Evolutionary conservation across 2,888 invertebrate species (phyloP).

Genomic region (Dicyrtoma fusca): DNA sequence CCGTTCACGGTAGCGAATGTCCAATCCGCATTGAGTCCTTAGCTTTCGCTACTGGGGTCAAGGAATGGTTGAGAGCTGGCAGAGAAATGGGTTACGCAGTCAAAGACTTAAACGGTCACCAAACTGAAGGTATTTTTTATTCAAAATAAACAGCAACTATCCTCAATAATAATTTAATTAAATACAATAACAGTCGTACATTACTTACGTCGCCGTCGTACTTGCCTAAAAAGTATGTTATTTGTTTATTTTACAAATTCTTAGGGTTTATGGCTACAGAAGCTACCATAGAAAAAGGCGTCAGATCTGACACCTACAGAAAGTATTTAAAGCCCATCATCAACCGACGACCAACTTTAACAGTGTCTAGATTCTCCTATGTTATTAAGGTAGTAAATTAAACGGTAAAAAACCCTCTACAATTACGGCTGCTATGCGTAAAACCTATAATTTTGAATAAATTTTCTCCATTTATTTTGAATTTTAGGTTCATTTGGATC

Average conservation of each 20-base stretch:
- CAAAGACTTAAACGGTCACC: constrained; percentile 29
- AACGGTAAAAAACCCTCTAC: background rate
- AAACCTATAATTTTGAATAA: no score
- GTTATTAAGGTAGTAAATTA: constrained; percentile 9
- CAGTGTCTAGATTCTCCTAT: constrained; percentile 11
- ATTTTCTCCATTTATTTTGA: no score
- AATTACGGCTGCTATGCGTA: no score
- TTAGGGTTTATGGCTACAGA: constrained; percentile 22
- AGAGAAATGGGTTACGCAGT: constrained; percentile 28
- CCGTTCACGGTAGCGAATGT: constrained; percentile 29
- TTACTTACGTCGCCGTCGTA: no score
- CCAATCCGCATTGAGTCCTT: constrained; percentile 26
- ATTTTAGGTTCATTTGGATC: constrained; percentile 19
- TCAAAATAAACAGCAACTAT: no score
- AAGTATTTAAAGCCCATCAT: background rate
- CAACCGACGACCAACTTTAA: background rate
- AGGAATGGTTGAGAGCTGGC: constrained; percentile 18
- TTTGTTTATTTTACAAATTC: no score
- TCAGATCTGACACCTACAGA: background rate
- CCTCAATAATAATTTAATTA: no score
- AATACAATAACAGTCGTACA: no score
- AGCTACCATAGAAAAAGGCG: background rate
- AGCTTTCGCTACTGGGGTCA: constrained; percentile 18
- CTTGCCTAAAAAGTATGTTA: no score
- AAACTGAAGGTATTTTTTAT: constrained; percentile 21